Percentiles rank a stretch among this genome's conserved stretches.
Evolutionary conservation across 2,888 invertebrate genomes (phyloP).

Genomic region (Torymus auratus): DNA sequence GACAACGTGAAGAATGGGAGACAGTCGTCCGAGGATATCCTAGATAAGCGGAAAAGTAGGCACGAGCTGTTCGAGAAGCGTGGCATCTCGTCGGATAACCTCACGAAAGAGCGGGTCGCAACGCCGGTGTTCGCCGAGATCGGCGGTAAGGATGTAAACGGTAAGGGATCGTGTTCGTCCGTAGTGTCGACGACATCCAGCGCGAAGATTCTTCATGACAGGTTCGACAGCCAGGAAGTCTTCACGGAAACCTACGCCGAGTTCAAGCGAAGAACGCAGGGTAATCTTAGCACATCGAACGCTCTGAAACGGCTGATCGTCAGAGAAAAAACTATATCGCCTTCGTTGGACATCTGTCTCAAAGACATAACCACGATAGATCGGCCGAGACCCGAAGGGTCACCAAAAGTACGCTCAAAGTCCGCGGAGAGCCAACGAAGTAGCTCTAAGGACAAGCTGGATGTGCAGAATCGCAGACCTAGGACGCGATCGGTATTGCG

Average conservation of each 20-base stretch:
- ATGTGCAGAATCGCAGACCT: conserved; percentile 25
- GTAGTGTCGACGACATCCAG: conserved; percentile 57
- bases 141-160: conserved; percentile 35
- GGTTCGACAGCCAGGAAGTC: conserved; percentile 69
- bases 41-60: conserved; percentile 65
- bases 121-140: conserved; percentile 55
- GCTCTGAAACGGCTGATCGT: conserved; percentile 59
- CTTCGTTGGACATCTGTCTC: conserved; percentile 50
- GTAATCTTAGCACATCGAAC: conserved; percentile 60
- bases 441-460: conserved; percentile 44
- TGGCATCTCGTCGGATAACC: conserved; percentile 71
- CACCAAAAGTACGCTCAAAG: conserved; percentile 50
- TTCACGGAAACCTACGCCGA: conserved; percentile 71
- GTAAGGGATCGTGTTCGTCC: conserved; percentile 40
- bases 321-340: conserved; percentile 55
- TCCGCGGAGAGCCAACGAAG: conserved; percentile 47
- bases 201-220: conserved; percentile 69
- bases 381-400: conserved; percentile 21
- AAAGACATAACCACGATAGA: conserved; percentile 13
- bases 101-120: conserved; percentile 58
- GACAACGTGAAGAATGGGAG: conserved; percentile 59
- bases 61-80: conserved; percentile 66
- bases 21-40: conserved; percentile 69
- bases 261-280: conserved; percentile 69
- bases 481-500: conserved; percentile 67